Evolutionary conservation across 2,113 vertebrate genomes (phyloP), one percentile per base, ranked within the genome.

Genomic region (Erpornis zantholeuca): DNA sequence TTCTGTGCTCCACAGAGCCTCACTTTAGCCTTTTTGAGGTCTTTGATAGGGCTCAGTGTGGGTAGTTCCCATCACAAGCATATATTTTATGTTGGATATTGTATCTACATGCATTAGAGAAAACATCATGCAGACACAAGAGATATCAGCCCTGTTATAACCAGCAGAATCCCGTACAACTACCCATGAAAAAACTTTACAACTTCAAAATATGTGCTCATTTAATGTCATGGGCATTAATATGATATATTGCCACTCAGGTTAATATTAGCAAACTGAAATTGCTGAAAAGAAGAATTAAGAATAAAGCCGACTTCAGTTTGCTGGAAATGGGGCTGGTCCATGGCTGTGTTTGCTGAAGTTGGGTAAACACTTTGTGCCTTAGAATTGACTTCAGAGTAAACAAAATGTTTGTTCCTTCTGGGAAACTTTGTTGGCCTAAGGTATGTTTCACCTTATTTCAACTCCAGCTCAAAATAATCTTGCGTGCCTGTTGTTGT

Each of bases 361-460:
- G 80, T 9, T 95, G 91, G 44, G 77, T 88, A 92, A 94, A 94
- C 52, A 82, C 85, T 72, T 90, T 87, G 18, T 11, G 90, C 88
- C 76, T 92, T 75, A 94, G 89, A 92, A 83, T 59, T 54, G 18
- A 75, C 93, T 97, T 92, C 86, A 93, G 96, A 84, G 84, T 94
- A 96, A 96, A 96, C 95, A 95, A 95, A 73, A 91, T 94, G 92
- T 95, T 97, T 96, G 92, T 92, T 92, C 66, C 95, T 97, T 97
- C 35, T 90, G 97, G 96, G 95, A 95, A 47, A 88, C 86, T 59
- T 83, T 4, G 8, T 82, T 97, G 96, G 94, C 92, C 79, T 78
- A 96, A 92, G 92, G 79, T 95, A 60, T 69, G 33, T 33, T 94
- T 96, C 93, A 95, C 97, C 91, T 93, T 47, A 45, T 66, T 96